These are phyloP conservation scores for human DNA, from an alignment of 2,113 vertebrate genomes.

Conservation along the genomic window DNA sequence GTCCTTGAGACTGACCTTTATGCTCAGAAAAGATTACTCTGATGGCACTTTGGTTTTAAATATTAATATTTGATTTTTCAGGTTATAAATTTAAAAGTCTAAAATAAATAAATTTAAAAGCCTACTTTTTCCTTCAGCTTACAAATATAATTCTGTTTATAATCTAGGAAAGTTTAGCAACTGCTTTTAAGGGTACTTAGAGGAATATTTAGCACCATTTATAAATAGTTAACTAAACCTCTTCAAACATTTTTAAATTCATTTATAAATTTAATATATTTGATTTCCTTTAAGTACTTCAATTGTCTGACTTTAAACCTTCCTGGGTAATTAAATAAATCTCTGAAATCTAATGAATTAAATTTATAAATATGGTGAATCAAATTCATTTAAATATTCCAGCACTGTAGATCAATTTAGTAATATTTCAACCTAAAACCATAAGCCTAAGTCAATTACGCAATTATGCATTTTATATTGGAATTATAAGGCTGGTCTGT, in stretches of 20 bases:
- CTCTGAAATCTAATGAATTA: conserved; percentile 71
- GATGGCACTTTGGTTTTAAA: conserved; percentile 51
- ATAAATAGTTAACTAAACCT: conserved; percentile 72
- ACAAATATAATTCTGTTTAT: conserved; percentile 64
- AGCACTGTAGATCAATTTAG: conserved; percentile 67
- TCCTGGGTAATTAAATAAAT: conserved; percentile 74
- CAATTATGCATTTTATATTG: conserved; percentile 66
- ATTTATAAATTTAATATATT: conserved; percentile 76
- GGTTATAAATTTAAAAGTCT: conserved; percentile 52
- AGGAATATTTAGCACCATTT: conserved; percentile 69
- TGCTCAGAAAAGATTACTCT: conserved; percentile 45
- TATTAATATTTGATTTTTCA: conserved; percentile 58
- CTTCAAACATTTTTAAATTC: conserved; percentile 75
- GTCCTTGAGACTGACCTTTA: conserved; percentile 13
- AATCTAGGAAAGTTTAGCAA: conserved; percentile 63
- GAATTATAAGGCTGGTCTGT: conserved; percentile 53
- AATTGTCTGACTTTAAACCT: conserved; percentile 76
- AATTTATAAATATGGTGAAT: conserved; percentile 68
- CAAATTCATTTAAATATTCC: conserved; percentile 65
- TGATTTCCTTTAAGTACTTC: conserved; percentile 76
- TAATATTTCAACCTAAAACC: conserved; percentile 71
- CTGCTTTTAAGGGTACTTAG: conserved; percentile 66
- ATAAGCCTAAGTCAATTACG: conserved; percentile 69
- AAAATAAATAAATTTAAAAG: conserved; percentile 52
- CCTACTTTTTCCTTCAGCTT: conserved; percentile 30